Evolutionary conservation across 2,888 invertebrate genomes (phyloP).

Genomic region (Rutpela maculata): DNA sequence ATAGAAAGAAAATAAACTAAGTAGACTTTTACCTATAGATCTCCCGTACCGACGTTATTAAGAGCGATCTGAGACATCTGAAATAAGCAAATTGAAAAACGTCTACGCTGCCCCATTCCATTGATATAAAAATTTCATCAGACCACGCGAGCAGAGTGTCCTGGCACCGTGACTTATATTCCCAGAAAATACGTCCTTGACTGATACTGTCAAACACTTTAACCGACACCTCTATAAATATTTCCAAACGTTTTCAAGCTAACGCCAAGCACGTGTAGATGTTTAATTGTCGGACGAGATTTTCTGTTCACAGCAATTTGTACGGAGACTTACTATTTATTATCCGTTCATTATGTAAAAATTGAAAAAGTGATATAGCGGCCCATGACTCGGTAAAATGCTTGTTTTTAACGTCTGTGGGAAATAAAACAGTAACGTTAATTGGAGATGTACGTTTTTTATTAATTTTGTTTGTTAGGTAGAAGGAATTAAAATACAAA

Average conservation of each 20-base stretch:
- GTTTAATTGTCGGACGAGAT: not conserved
- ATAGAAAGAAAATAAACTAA: no score
- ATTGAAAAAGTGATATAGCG: no score
- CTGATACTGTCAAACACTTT: not conserved
- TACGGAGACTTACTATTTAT: not conserved
- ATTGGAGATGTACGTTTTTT: no score
- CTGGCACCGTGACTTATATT: not conserved
- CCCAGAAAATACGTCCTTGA: not conserved
- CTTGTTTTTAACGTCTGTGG: no score
- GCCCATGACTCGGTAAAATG: no score
- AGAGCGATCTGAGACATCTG: no score
- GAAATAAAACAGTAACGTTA: no score
- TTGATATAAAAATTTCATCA: not conserved
- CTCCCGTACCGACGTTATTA: no score
- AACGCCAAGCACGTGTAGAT: constrained; percentile 1
- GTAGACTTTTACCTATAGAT: no score
- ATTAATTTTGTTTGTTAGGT: no score
- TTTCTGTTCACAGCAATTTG: not conserved
- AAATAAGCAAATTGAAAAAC: not conserved
- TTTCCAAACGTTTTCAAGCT: not conserved
- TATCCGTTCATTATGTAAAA: no score
- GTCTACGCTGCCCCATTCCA: not conserved
- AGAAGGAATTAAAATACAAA: no score
- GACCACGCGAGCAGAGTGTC: not conserved
- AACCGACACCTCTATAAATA: not conserved